These are phyloP conservation scores for Adoxophyes honmai DNA, from an alignment of 1,140 invertebrate genomes.

Conservation along the genomic window DNA sequence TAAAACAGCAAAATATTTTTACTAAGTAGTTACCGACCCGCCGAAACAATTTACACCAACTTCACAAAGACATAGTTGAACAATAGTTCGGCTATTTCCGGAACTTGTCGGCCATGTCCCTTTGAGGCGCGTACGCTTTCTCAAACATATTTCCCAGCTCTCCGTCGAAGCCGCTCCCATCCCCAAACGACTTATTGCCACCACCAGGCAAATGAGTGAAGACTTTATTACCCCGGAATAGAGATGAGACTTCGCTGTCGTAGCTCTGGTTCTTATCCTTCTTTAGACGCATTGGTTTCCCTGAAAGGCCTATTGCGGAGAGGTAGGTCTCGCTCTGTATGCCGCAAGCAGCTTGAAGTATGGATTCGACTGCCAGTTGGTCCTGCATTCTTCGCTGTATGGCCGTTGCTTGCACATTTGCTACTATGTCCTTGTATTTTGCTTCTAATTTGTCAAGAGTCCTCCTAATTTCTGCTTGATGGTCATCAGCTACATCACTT, in stretches of 20 bases:
- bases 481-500: slow-evolving; percentile 49
- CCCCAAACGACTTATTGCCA: slow-evolving; percentile 38
- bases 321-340: slow-evolving; percentile 24
- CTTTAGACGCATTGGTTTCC: slow-evolving; percentile 36
- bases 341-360: slow-evolving; percentile 52
- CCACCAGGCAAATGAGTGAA: slow-evolving; percentile 29
- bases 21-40: not conserved
- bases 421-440: slow-evolving; percentile 67
- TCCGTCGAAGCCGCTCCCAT: slow-evolving; percentile 44
- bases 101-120: slow-evolving; percentile 36
- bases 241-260: slow-evolving; percentile 33
- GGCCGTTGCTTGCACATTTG: slow-evolving; percentile 59
- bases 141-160: slow-evolving; percentile 58
- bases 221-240: slow-evolving; percentile 36
- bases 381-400: slow-evolving; percentile 62
- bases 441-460: slow-evolving; percentile 56
- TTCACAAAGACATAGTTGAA: slow-evolving; percentile 12
- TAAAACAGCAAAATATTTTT: no score
- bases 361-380: slow-evolving; percentile 53
- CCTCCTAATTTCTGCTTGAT: slow-evolving; percentile 42
- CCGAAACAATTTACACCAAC: slow-evolving; percentile 9
- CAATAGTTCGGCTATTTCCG: slow-evolving; percentile 20
- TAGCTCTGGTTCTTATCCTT: slow-evolving; percentile 22
- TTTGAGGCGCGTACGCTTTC: slow-evolving; percentile 56
- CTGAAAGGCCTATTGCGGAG: slow-evolving; percentile 19